Conservation (phyloP, 2,888 invertebrate genomes). For the Sicus ferrugineus region DNA sequence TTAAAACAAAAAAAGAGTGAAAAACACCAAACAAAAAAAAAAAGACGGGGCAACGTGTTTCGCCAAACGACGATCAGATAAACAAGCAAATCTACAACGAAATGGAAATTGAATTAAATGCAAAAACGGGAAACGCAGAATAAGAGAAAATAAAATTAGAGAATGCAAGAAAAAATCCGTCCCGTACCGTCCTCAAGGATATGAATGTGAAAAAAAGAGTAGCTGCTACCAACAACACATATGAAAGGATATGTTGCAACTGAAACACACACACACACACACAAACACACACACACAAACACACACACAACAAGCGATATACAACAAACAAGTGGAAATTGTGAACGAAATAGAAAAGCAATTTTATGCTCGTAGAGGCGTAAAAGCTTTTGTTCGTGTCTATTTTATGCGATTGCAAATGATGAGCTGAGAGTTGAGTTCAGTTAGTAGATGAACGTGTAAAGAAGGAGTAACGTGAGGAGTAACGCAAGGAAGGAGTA, state of each 20-base stretch:
- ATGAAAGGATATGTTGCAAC: neutral
- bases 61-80: conserved; percentile 30
- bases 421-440: conserved; percentile 8
- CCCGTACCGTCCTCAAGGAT: neutral
- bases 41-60: too few species aligned
- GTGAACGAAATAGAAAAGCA: conserved; percentile 45
- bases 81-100: conserved; percentile 27
- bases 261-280: neutral
- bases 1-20: neutral
- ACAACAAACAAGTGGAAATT: conserved; percentile 22
- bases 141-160: neutral
- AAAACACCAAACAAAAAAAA: too few species aligned
- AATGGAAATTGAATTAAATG: conserved; percentile 35
- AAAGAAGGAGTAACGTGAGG: too few species aligned
- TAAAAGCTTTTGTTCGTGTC: conserved; percentile 59
- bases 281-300: conserved; percentile 6
- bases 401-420: conserved; percentile 49
- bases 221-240: neutral
- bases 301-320: too few species aligned
- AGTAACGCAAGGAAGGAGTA: too few species aligned
- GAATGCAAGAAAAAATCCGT: neutral
- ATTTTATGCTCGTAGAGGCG: conserved; percentile 58
- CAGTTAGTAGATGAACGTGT: neutral
- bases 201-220: neutral
- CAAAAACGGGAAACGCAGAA: neutral